Evolutionary conservation across 2,888 invertebrate genomes (phyloP), one percentile per base, ranked within the genome.

Genomic region (Achlya flavicornis): DNA sequence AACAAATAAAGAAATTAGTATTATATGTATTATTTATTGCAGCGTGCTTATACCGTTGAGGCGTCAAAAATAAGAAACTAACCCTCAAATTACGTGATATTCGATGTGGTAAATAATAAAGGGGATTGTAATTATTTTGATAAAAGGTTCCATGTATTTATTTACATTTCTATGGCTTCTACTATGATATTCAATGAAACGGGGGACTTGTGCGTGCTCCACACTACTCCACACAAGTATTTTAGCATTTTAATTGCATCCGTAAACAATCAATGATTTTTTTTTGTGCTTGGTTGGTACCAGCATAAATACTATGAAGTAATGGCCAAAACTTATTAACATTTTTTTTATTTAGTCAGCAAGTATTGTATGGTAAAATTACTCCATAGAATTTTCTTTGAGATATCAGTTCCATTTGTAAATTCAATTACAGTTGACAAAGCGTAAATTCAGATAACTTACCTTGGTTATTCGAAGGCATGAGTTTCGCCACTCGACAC

Each of bases 361-460:
- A n/a, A 41, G 60, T 12, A 33, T 3, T 3, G 3, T 10, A 38
- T 38, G 3, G 8, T 10, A 11, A 38, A 38, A 38, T 8, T 38
- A 38, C 8, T 10, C 6, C 6, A 6, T 35, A 38, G 8, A 38
- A 38, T 38, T 38, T 38, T 10, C 38, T 38, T 8, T 41, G 16
- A 68, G 66, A 68, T 63, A 64, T 70, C 68, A 68, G 74, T 76
- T 73, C 38, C 68, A 78, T 76, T 71, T 74, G 72, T 78, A 77
- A 87, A 85, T 83, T 83, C 80, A 82, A 85, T 84, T 83, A 85
- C 68, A 80, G 77, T 83, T 83, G 80, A 88, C 84, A 86, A 86
- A 84, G 83, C 83, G 76, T 76, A 66, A 69, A 75, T 75, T 74
- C 72, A 76, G 79, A 78, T 81, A 71, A 79, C 77, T 81, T 72